Evolutionary conservation across 2,797 vertebrate genomes (phyloP), one percentile per base, ranked within the genome.

Genomic region (Gadopsis bispinosus): DNA sequence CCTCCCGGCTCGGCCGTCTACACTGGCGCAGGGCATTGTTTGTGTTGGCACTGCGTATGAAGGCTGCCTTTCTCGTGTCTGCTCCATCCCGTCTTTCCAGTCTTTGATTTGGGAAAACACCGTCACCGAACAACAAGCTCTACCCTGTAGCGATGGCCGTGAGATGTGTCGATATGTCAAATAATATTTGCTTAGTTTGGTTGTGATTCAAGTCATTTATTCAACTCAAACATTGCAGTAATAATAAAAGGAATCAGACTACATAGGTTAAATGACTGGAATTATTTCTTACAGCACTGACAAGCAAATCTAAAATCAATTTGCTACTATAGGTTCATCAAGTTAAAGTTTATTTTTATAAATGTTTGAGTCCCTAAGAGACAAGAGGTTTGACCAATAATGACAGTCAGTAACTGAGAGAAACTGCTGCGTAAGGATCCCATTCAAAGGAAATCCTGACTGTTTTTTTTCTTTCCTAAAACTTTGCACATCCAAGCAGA

Each of bases 21-120:
- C 84, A 22, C 84, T 88, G 91, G 87, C 85, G 81, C 70, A 55
- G 80, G 69, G 73, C 81, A 83, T 82, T 92, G 90, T 94, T 93
- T 93, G 87, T 66, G 83, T 86, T 94, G 93, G 93, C 94, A 77
- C 43, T 0, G 66, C 51, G 33, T 43, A 85, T 80, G 87, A 91
- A 91, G 88, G 78, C 82, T 19, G 87, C 73, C 83, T 81, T 83
- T 91, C 85, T 89, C 84, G 29, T 69, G 80, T 76, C 68, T 84
- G 84, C 64, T 71, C 70, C 80, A 72, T 83, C 70, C 62, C 64
- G 71, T 73, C 48, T 81, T 73, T 83, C 65, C 75, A 85, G 81
- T 69, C 75, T 88, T 82, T 81, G 79, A 83, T 69, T 74, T 20
- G 35, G 54, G 70, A 76, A 71, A 80, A 75, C 67, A 71, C 72